These are phyloP conservation scores for Euwallacea similis DNA, from an alignment of 1,140 invertebrate species.

Conservation along the genomic window DNA sequence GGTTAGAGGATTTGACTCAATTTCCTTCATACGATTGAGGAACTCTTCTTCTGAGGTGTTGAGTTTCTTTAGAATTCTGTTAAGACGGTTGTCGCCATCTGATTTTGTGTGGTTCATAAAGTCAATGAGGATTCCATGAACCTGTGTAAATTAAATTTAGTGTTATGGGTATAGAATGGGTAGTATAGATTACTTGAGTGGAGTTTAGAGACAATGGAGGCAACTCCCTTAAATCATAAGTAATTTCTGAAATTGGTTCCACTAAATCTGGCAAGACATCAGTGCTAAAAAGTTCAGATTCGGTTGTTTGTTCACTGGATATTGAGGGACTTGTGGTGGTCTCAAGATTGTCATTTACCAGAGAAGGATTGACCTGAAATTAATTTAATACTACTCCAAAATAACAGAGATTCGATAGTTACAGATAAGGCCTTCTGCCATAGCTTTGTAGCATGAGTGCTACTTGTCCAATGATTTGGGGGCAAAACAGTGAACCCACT, in stretches of 20 bases:
- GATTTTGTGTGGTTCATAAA: constrained; percentile 49
- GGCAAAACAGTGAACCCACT: constrained; percentile 33
- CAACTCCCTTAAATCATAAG: constrained; percentile 46
- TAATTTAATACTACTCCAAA: background rate
- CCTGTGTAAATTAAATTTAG: constrained; percentile 26
- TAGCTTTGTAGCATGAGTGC: constrained; percentile 57
- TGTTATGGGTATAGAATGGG: background rate
- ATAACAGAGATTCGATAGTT: background rate
- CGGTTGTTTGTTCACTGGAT: constrained; percentile 18
- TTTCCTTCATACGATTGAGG: constrained; percentile 76
- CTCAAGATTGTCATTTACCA: constrained; percentile 68
- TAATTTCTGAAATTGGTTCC: constrained; percentile 38
- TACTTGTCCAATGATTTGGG: constrained; percentile 60
- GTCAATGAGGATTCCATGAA: constrained; percentile 51
- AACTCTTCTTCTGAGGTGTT: constrained; percentile 74
- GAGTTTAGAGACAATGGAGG: constrained; percentile 48
- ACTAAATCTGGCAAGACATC: constrained; percentile 14
- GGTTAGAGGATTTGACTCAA: constrained; percentile 73
- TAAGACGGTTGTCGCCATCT: constrained; percentile 43
- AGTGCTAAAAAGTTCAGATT: constrained; percentile 24
- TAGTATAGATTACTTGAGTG: constrained; percentile 32
- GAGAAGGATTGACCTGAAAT: constrained; percentile 61
- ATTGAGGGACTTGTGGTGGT: constrained; percentile 36
- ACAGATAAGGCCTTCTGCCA: constrained; percentile 69
- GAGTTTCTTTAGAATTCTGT: constrained; percentile 71